These are phyloP conservation scores for Percina caprodes DNA, from an alignment of 2,113 vertebrate species.

Conservation along the genomic window DNA sequence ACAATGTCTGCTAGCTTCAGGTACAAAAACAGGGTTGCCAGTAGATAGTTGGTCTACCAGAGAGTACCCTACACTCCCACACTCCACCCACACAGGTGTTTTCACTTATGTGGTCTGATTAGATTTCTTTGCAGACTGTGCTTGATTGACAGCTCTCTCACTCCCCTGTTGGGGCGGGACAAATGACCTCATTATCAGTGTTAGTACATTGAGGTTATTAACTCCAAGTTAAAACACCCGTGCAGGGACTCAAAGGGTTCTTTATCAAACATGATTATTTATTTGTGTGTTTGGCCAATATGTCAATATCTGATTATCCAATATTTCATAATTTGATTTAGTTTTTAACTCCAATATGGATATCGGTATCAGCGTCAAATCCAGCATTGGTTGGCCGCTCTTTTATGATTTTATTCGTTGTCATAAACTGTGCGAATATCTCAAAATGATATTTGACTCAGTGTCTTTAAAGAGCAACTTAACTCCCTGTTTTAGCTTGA, in stretches of 20 bases:
- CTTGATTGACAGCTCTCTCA: neutral
- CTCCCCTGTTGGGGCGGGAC: neutral
- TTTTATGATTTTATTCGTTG: too few species aligned
- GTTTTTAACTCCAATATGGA: too few species aligned
- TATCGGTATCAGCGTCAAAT: too few species aligned
- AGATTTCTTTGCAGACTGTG: neutral
- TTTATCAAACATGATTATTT: neutral
- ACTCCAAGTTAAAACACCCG: neutral
- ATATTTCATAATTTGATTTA: too few species aligned
- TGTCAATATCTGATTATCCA: too few species aligned
- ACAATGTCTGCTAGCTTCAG: neutral
- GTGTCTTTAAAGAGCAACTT: too few species aligned
- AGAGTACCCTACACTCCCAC: neutral
- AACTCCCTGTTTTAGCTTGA: too few species aligned
- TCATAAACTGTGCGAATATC: too few species aligned
- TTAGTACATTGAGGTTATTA: neutral
- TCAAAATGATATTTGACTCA: too few species aligned
- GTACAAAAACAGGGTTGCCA: neutral
- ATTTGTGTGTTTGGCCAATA: too few species aligned
- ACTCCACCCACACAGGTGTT: neutral
- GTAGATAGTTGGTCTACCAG: constrained; percentile 2
- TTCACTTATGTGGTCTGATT: neutral
- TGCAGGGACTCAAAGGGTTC: neutral
- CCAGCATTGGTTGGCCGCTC: too few species aligned
- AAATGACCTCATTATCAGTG: neutral